Conservation (phyloP, 2,113 vertebrate genomes). For the Orycteropus afer region DNA sequence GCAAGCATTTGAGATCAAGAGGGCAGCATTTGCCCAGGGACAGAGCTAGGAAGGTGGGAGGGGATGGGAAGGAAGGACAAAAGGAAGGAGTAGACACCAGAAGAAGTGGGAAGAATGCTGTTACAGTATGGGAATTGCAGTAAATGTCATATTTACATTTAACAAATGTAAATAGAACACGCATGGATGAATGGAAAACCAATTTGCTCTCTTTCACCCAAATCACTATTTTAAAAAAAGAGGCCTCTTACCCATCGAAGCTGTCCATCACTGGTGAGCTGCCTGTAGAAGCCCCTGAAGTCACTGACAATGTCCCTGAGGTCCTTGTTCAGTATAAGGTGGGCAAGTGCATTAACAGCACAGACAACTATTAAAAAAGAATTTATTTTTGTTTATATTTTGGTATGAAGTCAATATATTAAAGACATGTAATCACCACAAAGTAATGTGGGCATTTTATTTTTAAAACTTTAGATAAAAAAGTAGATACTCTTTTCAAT, state of each 20-base stretch:
- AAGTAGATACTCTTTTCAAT: background rate
- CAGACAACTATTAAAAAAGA: slow-evolving; percentile 83
- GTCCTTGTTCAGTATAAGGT: slow-evolving; percentile 85
- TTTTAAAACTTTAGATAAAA: background rate
- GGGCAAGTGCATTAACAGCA: slow-evolving; percentile 85
- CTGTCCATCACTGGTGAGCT: slow-evolving; percentile 87
- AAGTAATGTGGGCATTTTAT: slow-evolving; percentile 1
- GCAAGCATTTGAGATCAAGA: no score
- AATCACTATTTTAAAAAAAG: no score
- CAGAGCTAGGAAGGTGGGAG: no score
- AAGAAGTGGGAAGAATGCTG: no score
- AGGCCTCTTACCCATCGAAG: slow-evolving; percentile 87
- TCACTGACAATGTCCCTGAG: slow-evolving; percentile 86
- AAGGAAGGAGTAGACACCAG: no score
- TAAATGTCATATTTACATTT: no score
- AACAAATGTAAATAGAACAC: no score
- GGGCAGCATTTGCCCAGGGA: no score
- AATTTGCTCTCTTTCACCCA: no score
- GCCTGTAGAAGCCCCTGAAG: slow-evolving; percentile 89
- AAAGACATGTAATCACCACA: background rate
- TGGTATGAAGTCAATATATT: slow-evolving; percentile 11
- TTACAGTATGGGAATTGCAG: no score
- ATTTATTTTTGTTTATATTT: slow-evolving; percentile 42
- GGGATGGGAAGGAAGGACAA: no score
- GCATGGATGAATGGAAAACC: no score